Evolutionary conservation across 2,113 vertebrate genomes (phyloP).

Genomic region (Chamaea fasciata): DNA sequence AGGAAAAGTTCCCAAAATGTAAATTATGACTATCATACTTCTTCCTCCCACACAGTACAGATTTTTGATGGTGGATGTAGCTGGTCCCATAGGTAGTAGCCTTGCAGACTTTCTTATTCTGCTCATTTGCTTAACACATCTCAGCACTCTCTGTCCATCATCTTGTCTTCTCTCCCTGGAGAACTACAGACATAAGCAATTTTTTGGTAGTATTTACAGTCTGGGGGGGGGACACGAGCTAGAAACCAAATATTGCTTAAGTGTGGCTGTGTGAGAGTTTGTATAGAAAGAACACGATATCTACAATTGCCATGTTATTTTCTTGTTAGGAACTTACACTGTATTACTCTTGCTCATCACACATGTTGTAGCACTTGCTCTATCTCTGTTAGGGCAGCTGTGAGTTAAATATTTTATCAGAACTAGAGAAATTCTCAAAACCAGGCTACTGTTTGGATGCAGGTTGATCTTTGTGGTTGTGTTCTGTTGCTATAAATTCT

Average conservation of each 20-base stretch:
- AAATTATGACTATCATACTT: not conserved
- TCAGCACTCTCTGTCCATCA: not conserved
- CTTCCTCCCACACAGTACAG: not conserved
- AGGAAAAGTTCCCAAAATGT: not conserved
- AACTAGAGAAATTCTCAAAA: not conserved
- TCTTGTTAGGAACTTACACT: not conserved
- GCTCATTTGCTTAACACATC: not conserved
- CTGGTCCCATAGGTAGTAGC: not conserved
- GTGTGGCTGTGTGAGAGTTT: not conserved
- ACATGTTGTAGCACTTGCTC: not conserved
- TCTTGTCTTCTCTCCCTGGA: not conserved
- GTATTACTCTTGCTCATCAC: not conserved
- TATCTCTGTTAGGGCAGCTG: not conserved
- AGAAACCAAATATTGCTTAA: not conserved
- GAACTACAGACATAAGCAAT: not conserved
- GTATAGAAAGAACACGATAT: not conserved
- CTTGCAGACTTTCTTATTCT: not conserved
- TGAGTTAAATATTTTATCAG: slow-evolving; percentile 4
- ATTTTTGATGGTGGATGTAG: not conserved
- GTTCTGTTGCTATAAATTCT: not conserved
- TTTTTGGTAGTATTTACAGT: not conserved
- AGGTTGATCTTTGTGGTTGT: not conserved
- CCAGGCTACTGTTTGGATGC: not conserved
- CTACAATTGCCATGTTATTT: not conserved
- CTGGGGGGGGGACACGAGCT: not conserved